phyloP scores from a whole-genome alignment of 2,888 invertebrate species.

The Tiliacea citrago region DNA sequence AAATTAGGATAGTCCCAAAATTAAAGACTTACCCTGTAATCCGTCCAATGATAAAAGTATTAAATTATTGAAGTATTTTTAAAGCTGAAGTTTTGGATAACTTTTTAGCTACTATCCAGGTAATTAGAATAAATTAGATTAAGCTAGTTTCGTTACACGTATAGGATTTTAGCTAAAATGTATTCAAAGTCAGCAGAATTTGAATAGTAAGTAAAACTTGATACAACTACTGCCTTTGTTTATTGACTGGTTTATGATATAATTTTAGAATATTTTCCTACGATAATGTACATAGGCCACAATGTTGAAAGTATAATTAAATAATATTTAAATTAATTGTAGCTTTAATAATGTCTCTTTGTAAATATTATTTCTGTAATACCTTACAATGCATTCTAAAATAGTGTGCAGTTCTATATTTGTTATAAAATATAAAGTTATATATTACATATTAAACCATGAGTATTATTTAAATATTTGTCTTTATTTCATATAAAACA shows the following conservation, averaged over 20 bases:
- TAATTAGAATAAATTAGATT: constrained; percentile 53
- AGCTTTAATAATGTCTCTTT: constrained; percentile 81
- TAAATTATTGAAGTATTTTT: constrained; percentile 64
- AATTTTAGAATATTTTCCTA: constrained; percentile 74
- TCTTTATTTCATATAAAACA: constrained; percentile 48
- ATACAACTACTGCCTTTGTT: constrained; percentile 85
- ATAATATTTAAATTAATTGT: constrained; percentile 84
- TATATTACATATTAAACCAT: constrained; percentile 74
- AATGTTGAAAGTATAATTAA: constrained; percentile 67
- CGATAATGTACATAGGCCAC: constrained; percentile 66
- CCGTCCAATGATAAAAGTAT: constrained; percentile 71
- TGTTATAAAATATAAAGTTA: constrained; percentile 90
- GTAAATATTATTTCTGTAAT: constrained; percentile 85
- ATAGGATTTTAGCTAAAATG: constrained; percentile 64
- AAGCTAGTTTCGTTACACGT: constrained; percentile 60
- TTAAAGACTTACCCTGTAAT: constrained; percentile 65
- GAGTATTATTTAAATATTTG: constrained; percentile 67
- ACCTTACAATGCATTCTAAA: constrained; percentile 79
- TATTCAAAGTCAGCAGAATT: constrained; percentile 43
- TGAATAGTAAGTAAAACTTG: constrained; percentile 71
- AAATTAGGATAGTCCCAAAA: constrained; percentile 65
- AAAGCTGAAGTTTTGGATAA: constrained; percentile 41
- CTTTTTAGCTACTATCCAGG: constrained; percentile 61
- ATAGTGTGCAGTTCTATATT: constrained; percentile 87
- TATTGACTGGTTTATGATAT: constrained; percentile 80